phyloP scores from a whole-genome alignment of 2,797 vertebrate genomes.

The Harpagifer antarcticus region DNA sequence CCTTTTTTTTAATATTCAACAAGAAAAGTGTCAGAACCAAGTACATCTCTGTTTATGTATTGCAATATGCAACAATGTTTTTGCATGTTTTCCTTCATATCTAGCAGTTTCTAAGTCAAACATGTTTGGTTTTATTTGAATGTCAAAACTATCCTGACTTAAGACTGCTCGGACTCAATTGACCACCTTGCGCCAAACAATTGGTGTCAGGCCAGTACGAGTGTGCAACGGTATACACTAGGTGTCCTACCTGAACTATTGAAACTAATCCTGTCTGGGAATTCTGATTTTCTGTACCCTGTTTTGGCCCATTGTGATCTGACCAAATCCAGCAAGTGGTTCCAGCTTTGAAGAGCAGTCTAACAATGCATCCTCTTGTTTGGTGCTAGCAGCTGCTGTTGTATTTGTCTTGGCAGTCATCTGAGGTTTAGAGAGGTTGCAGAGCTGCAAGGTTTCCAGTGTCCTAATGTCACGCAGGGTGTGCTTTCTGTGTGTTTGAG shows the following conservation, averaged over 20 bases:
- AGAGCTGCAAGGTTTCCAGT: conserved; percentile 48
- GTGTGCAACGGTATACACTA: background rate
- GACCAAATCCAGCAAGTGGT: conserved; percentile 42
- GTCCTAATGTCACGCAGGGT: conserved; percentile 48
- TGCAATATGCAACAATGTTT: too few species aligned
- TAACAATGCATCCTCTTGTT: conserved; percentile 67
- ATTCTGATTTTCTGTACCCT: background rate
- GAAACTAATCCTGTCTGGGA: background rate
- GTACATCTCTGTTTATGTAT: too few species aligned
- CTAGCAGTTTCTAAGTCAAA: too few species aligned
- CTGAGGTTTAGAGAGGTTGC: conserved; percentile 52
- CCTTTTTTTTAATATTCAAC: too few species aligned
- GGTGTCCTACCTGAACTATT: background rate
- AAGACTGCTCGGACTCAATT: too few species aligned
- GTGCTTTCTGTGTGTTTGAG: conserved; percentile 20
- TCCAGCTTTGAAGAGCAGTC: conserved; percentile 61
- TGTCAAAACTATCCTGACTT: too few species aligned
- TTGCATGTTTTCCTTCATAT: too few species aligned
- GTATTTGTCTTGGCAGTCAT: conserved; percentile 68
- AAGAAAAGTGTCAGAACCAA: too few species aligned
- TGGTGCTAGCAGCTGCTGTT: conserved; percentile 63
- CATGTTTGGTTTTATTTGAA: too few species aligned
- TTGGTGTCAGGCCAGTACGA: too few species aligned
- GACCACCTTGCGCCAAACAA: too few species aligned
- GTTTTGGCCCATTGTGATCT: conserved; percentile 28